Percentiles rank a stretch among this genome's conserved stretches.
Conservation (phyloP, 2,888 invertebrate species). For the Volucella zonaria region DNA sequence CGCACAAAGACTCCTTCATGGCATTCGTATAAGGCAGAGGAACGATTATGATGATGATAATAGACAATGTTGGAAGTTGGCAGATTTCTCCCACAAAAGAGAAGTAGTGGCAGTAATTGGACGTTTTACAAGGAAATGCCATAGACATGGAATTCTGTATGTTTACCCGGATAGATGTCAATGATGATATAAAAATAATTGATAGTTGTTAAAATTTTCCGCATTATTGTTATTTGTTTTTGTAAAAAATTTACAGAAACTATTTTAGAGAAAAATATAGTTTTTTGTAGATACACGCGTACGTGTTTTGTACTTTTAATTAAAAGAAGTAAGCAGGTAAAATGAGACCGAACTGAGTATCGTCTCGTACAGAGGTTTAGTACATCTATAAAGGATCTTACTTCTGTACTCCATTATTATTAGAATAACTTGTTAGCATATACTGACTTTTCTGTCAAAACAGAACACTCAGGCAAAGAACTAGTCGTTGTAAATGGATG, state of each 20-base stretch:
- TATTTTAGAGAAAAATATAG: neutral
- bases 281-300: too few relatives aligned
- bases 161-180: neutral
- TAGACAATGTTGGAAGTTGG: conserved; percentile 49
- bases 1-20: conserved; percentile 22
- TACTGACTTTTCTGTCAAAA: too few relatives aligned
- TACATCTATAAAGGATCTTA: too few relatives aligned
- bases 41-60: conserved; percentile 54
- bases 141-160: conserved; percentile 2
- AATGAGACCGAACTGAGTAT: too few relatives aligned
- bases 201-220: conserved; percentile 4
- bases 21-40: neutral
- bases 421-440: too few relatives aligned
- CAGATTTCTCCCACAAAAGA: conserved; percentile 56
- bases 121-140: conserved; percentile 40
- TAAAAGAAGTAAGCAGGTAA: too few relatives aligned
- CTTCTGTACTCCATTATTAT: too few relatives aligned
- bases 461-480: too few relatives aligned
- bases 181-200: neutral
- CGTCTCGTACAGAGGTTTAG: too few relatives aligned
- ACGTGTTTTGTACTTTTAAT: too few relatives aligned
- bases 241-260: neutral
- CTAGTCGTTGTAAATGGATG: too few relatives aligned
- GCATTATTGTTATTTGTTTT: neutral
- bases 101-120: conserved; percentile 56